phyloP scores from a whole-genome alignment of 2,797 vertebrate genomes.

The Lagorchestes hirsutus region DNA sequence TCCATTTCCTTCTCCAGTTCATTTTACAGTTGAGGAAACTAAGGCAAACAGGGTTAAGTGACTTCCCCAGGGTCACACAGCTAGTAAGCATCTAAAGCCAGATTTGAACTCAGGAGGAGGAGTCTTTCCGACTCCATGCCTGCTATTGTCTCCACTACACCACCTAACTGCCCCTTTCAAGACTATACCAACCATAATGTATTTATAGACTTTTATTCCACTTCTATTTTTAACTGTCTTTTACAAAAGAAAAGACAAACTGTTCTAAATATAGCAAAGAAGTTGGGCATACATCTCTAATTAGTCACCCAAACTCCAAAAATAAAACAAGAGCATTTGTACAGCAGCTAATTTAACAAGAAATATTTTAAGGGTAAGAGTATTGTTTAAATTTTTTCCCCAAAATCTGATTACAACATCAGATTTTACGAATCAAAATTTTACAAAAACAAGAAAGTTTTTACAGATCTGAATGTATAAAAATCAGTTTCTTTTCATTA shows the following conservation, averaged over 20 bases:
- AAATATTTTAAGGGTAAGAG: conserved; percentile 73
- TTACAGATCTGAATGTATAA: conserved; percentile 69
- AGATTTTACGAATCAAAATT: conserved; percentile 73
- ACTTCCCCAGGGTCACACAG: not conserved
- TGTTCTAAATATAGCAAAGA: conserved; percentile 69
- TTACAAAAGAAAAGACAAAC: conserved; percentile 70
- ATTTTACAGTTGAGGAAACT: not conserved
- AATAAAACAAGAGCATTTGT: conserved; percentile 75
- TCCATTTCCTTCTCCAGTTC: not conserved
- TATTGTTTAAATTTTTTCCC: conserved; percentile 60
- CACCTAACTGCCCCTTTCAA: conserved; percentile 34
- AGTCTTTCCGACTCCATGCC: not conserved
- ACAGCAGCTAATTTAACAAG: conserved; percentile 30
- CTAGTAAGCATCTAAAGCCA: not conserved
- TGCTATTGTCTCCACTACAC: not conserved
- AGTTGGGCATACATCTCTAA: conserved; percentile 76
- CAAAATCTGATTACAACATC: conserved; percentile 78
- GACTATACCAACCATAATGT: conserved; percentile 70
- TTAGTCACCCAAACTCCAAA: conserved; percentile 66
- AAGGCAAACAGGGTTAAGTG: not conserved
- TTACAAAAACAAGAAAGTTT: conserved; percentile 67
- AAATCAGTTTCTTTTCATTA: conserved; percentile 64
- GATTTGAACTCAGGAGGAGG: not conserved
- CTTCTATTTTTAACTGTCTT: conserved; percentile 73
- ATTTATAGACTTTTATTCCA: conserved; percentile 69